These are phyloP conservation scores for Syngnathus scovelli DNA, from an alignment of 2,113 vertebrate genomes.

Conservation along the genomic window DNA sequence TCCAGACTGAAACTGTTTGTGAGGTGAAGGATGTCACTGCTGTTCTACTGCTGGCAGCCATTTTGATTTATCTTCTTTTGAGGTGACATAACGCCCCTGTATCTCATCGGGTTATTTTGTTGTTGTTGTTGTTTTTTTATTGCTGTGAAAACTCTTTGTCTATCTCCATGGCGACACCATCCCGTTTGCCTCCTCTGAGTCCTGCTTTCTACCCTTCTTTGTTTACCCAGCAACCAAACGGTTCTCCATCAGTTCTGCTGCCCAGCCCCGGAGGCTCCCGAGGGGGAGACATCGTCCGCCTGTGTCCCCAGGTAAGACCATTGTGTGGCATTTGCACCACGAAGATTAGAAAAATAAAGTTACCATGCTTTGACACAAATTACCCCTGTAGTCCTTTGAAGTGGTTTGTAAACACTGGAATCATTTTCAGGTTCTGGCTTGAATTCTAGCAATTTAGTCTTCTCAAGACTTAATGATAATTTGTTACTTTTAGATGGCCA, in stretches of 20 bases:
- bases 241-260: constrained; percentile 98
- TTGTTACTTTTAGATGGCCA: not conserved
- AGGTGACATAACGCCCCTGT: not conserved
- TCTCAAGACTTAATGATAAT: not conserved
- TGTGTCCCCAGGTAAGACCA: constrained; percentile 74
- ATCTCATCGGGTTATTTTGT: not conserved
- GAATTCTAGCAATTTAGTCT: not conserved
- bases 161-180: not conserved
- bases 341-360: not conserved
- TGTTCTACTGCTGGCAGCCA: not conserved
- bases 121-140: not conserved
- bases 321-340: constrained; percentile 18
- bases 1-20: not conserved
- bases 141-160: not conserved
- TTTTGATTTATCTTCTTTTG: not conserved
- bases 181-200: not conserved
- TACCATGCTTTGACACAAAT: not conserved
- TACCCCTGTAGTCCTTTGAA: not conserved
- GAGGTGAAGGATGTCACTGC: not conserved
- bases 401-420: constrained; percentile 1
- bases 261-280: constrained; percentile 87
- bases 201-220: constrained; percentile 7
- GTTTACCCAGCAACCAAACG: constrained; percentile 84
- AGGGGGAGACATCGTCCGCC: constrained; percentile 72
- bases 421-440: not conserved